Evolutionary conservation across 64 coral and sea anemone species (phyloP).

Genomic region (Montipora efflorescens): DNA sequence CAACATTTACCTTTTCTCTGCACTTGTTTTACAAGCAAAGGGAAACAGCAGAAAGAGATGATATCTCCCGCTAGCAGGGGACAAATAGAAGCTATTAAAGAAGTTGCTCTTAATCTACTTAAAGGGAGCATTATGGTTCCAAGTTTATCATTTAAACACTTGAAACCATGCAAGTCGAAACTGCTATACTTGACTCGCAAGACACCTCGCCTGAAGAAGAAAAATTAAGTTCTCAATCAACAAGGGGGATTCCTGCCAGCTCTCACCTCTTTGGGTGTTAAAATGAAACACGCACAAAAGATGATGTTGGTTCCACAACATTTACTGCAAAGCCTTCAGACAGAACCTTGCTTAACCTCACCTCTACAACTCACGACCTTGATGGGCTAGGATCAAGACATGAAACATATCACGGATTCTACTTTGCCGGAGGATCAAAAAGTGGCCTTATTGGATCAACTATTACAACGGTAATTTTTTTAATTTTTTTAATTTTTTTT

Average conservation of each 20-base stretch:
- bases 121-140: slow-evolving; percentile 20
- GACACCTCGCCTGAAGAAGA: slow-evolving; percentile 5
- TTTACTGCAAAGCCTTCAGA: slow-evolving; percentile 5
- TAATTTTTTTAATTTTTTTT: too few relatives aligned
- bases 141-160: slow-evolving; percentile 20
- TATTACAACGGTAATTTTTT: neutral
- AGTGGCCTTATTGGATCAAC: neutral
- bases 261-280: neutral
- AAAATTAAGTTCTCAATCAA: slow-evolving; percentile 9
- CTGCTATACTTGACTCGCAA: slow-evolving; percentile 23
- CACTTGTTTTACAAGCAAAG: too few relatives aligned
- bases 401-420: slow-evolving; percentile 8
- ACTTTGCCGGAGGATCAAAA: neutral
- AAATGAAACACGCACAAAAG: slow-evolving; percentile 21
- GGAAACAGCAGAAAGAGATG: too few relatives aligned
- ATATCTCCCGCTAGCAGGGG: too few relatives aligned
- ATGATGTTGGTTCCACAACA: neutral
- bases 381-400: slow-evolving; percentile 2
- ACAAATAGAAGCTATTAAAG: too few relatives aligned
- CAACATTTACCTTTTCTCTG: too few relatives aligned
- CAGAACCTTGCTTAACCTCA: neutral
- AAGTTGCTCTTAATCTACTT: neutral
- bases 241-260: slow-evolving; percentile 16
- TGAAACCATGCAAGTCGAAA: slow-evolving; percentile 37
- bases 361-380: slow-evolving; percentile 1